These are phyloP conservation scores for Oncorhynchus tshawytscha DNA, from an alignment of 2,113 vertebrate species.

Conservation along the genomic window DNA sequence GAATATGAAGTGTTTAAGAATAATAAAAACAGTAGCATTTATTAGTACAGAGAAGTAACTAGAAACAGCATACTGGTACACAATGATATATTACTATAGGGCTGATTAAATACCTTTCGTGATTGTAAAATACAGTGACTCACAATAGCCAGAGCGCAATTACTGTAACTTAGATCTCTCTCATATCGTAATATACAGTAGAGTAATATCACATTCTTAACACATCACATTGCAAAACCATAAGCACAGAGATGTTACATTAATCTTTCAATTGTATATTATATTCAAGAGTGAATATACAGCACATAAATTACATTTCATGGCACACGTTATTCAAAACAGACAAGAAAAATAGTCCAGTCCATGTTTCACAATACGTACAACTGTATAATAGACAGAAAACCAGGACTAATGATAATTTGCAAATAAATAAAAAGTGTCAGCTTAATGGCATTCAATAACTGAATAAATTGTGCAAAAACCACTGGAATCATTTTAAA, in stretches of 20 bases:
- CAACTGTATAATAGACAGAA: not conserved
- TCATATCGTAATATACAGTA: conserved; percentile 36
- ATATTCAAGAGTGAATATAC: not conserved
- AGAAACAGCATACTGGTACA: conserved; percentile 11
- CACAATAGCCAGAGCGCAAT: conserved; percentile 37
- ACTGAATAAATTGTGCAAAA: conserved; percentile 30
- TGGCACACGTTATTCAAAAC: too few species aligned
- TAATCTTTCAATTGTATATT: conserved; percentile 4
- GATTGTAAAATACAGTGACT: conserved; percentile 58
- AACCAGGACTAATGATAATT: not conserved
- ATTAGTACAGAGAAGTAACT: conserved; percentile 25
- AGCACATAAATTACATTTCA: too few species aligned
- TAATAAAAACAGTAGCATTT: conserved; percentile 24
- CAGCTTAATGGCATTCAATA: not conserved
- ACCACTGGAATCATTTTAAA: conserved; percentile 16
- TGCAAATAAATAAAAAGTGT: too few species aligned
- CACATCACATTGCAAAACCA: conserved; percentile 48
- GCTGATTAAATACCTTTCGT: conserved; percentile 4
- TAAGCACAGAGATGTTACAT: conserved; percentile 40
- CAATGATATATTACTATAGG: conserved; percentile 11
- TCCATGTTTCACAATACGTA: not conserved
- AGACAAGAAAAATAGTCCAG: not conserved
- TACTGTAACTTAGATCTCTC: not conserved
- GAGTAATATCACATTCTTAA: conserved; percentile 53
- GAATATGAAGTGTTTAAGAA: conserved; percentile 8